These are phyloP conservation scores for Caenorhabditis inopinata DNA, from an alignment of 1,140 invertebrate species.

Conservation along the genomic window DNA sequence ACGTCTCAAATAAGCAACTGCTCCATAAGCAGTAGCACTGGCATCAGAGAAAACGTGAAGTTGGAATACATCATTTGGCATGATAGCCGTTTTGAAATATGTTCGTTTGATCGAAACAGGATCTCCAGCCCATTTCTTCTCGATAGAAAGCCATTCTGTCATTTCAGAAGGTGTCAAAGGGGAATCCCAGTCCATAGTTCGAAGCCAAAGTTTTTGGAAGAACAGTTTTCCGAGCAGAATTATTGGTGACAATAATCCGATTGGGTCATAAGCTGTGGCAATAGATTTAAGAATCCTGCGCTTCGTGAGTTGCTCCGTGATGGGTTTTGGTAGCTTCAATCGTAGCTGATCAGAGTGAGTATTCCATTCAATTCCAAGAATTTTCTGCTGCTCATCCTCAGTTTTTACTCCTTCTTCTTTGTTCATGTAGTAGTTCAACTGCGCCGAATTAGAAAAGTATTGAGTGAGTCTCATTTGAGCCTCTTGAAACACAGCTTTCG, in stretches of 20 bases:
- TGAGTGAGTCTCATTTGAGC: too few species aligned
- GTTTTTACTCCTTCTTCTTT: too few species aligned
- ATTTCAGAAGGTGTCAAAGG: too few species aligned
- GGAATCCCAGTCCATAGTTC: too few species aligned
- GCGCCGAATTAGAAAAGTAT: too few species aligned
- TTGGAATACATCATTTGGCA: not conserved
- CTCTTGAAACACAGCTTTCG: too few species aligned
- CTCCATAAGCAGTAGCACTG: slow-evolving; percentile 22
- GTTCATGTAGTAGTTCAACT: too few species aligned
- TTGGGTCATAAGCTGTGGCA: not conserved
- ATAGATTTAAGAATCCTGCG: not conserved
- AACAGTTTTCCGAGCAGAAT: not conserved
- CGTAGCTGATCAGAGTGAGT: not conserved
- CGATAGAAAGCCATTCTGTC: too few species aligned
- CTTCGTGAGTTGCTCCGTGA: not conserved
- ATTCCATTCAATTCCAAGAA: not conserved
- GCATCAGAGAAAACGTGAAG: slow-evolving; percentile 49
- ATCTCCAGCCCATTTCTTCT: too few species aligned
- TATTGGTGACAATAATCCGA: not conserved
- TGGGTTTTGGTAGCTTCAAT: not conserved
- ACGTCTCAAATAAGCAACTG: too few species aligned
- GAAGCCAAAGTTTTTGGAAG: not conserved
- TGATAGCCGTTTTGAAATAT: not conserved
- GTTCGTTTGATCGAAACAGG: not conserved
- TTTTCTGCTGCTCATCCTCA: not conserved